Evolutionary conservation across 1,140 invertebrate species (phyloP), one percentile per base, ranked within the genome.

Genomic region (Heliconius melpomene): DNA sequence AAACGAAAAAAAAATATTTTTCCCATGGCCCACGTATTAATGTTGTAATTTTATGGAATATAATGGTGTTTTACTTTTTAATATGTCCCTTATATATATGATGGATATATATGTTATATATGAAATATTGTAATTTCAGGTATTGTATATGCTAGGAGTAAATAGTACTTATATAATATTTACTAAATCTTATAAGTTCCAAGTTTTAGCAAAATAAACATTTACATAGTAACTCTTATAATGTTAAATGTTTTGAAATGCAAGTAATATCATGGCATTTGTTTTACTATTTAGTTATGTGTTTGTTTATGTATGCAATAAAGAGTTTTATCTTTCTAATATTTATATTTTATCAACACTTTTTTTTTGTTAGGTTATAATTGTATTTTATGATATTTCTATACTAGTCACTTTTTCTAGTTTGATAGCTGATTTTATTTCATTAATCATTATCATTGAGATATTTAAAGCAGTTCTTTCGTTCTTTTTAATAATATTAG

Each of bases 21-120:
- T 91, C 90, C 90, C 91, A 93, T 89, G 89, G 85, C 84, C 88
- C 84, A 40, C 32, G 71, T 72, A 72, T 72, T 72, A 36, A 72
- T 72, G 71, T 2, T 36, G 32, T 72, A 72, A 72, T 72, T 66
- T 66, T 66, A 29, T 66, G 23, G 26, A 66, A 66, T 66, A 66
- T 66, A 66, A 66, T 66, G 60, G 60, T 66, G 60, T 66, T 66
- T 66, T 66, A 66, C 60, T 23, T 66, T 60, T 66, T 66, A 66
- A 66, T 57, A 57, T 66, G 23, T 66, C 60, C 26, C 26, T 66
- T 26, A 66, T n/a, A n/a, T n/a, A n/a, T n/a, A n/a, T n/a, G n/a
- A n/a, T 66, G 26, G 23, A 29, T 36, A 36, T 36, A 36, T 16
- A 11, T n/a, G 13, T 66, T 13, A 66, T 66, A 29, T 29, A 66